Conservation (phyloP, 2,113 vertebrate genomes). For the Pollachius pollachius region DNA sequence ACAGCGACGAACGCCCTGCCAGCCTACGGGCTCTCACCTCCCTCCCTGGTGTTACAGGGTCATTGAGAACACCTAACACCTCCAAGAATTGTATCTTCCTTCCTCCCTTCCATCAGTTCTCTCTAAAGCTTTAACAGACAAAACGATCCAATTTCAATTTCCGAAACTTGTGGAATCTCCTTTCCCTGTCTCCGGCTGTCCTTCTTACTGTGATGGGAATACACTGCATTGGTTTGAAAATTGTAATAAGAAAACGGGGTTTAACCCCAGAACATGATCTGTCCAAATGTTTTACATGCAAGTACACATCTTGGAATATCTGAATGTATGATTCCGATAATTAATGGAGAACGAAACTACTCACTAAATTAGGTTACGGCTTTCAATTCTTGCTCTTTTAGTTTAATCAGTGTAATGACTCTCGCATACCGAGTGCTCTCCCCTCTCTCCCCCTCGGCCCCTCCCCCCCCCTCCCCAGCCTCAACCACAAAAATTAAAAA, state of each 20-base stretch:
- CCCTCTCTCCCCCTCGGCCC: too few species aligned
- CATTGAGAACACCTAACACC: constrained; percentile 55
- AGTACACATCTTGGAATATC: neutral
- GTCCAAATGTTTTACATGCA: neutral
- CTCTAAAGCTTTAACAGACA: neutral
- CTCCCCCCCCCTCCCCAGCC: too few species aligned
- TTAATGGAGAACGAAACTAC: neutral
- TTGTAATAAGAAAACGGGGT: neutral
- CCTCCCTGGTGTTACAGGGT: constrained; percentile 45
- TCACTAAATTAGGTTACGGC: constrained; percentile 12
- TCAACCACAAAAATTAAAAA: neutral
- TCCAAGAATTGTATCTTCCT: constrained; percentile 56
- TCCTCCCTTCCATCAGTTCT: neutral
- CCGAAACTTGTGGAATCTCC: constrained; percentile 32
- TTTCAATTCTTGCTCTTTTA: neutral
- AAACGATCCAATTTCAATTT: constrained; percentile 48
- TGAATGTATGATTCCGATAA: constrained; percentile 1
- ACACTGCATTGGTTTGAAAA: constrained; percentile 28
- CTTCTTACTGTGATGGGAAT: neutral
- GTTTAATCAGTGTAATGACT: neutral
- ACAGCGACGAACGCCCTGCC: constrained; percentile 51
- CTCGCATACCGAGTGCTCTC: too few species aligned
- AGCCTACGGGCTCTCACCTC: constrained; percentile 40
- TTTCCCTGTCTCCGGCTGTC: constrained; percentile 5
- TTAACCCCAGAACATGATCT: neutral